Evolutionary conservation across 2,797 vertebrate species (phyloP).

Genomic region (Molossus molossus): DNA sequence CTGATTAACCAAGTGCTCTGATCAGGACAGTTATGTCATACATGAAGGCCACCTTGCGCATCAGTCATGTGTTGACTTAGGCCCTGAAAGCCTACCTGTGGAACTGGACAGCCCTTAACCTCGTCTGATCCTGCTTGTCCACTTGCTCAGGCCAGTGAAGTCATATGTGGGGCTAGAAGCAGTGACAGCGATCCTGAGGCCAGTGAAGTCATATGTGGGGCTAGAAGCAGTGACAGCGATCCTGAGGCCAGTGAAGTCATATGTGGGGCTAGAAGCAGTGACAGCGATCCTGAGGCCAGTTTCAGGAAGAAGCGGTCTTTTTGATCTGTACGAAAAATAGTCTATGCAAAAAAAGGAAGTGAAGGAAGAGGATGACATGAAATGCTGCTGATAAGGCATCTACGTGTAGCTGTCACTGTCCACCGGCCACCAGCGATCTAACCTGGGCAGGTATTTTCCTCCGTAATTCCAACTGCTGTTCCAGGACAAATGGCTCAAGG

Average conservation of each 20-base stretch:
- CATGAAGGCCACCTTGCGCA: not conserved
- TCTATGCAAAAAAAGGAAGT: not conserved
- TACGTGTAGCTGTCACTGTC: no score
- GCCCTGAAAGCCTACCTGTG: not conserved
- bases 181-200: no score
- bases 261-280: not conserved
- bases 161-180: not conserved
- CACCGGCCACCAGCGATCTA: not conserved
- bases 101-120: not conserved
- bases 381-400: not conserved
- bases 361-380: not conserved
- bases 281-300: rapidly evolving
- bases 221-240: not conserved
- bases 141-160: rapidly evolving
- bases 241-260: rapidly evolving
- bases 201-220: not conserved
- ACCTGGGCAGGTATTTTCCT: not conserved
- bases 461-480: not conserved
- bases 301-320: not conserved
- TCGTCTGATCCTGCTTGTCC: rapidly evolving
- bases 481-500: not conserved
- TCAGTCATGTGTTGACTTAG: not conserved
- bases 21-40: not conserved
- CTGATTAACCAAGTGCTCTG: not conserved
- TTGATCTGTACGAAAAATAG: not conserved